phyloP scores from a whole-genome alignment of 2,113 vertebrate genomes.

The Psammodynastes pulverulentus region DNA sequence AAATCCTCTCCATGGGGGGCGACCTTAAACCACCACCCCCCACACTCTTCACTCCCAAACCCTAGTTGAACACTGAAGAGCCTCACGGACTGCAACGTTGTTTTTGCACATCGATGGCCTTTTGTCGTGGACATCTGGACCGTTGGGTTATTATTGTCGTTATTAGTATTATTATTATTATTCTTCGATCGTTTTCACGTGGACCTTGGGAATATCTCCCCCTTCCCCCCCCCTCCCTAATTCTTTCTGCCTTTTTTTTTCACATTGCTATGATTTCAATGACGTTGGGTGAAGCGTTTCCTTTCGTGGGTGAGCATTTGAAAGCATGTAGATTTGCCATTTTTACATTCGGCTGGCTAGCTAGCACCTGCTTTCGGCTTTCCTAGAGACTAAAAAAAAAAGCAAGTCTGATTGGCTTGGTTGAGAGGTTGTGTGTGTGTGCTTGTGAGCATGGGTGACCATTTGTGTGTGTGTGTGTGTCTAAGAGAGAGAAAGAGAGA shows the following conservation, averaged over 20 bases:
- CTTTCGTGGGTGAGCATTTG: conserved; percentile 66
- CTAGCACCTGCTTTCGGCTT: conserved; percentile 58
- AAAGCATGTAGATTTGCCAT: conserved; percentile 53
- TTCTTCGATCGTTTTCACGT: conserved; percentile 27
- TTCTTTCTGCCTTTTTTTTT: conserved; percentile 64
- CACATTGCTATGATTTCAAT: conserved; percentile 65
- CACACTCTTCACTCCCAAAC: neutral
- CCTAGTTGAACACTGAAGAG: neutral
- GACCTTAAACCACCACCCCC: neutral
- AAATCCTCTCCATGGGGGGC: neutral
- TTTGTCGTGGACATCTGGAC: conserved; percentile 38
- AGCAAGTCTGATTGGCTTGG: conserved; percentile 54
- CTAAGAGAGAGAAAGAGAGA: neutral
- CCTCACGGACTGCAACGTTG: conserved; percentile 26
- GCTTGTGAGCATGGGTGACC: neutral
- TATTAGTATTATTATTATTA: neutral
- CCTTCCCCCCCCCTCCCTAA: neutral
- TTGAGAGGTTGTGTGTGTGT: neutral
- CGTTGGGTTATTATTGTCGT: conserved; percentile 5
- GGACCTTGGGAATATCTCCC: conserved; percentile 39
- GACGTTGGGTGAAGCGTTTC: conserved; percentile 67
- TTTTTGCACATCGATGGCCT: conserved; percentile 50
- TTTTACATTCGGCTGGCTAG: conserved; percentile 64
- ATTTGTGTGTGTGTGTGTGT: neutral
- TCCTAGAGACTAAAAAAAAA: conserved; percentile 45